Percentiles rank a stretch among this genome's conserved stretches.
phyloP scores from a whole-genome alignment of 2,888 invertebrate genomes.

The Netelia melanura region DNA sequence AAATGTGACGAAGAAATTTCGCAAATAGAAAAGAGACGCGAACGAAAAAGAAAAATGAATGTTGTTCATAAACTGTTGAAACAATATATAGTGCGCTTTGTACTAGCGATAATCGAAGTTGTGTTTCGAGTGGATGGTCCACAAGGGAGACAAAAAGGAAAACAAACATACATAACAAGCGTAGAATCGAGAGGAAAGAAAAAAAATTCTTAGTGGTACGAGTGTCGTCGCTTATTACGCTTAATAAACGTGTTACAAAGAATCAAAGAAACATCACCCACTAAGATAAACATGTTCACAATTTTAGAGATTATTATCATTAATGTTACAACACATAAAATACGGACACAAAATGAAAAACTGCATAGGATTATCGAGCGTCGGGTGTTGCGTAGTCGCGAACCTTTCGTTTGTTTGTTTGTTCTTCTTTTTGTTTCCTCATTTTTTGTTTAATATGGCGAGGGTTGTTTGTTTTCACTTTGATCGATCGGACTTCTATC shows the following conservation, averaged over 20 bases:
- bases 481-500: conserved; percentile 41
- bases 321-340: conserved; percentile 27
- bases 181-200: conserved; percentile 5
- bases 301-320: conserved; percentile 35
- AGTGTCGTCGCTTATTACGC: conserved; percentile 29
- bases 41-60: conserved; percentile 32
- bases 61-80: conserved; percentile 28
- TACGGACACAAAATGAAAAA: background rate
- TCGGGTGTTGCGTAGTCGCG: background rate
- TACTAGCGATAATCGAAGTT: conserved; percentile 37
- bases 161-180: background rate
- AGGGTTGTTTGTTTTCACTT: conserved; percentile 15
- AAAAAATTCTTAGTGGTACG: background rate
- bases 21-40: background rate
- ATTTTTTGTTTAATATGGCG: background rate
- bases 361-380: conserved; percentile 7
- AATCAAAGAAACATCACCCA: conserved; percentile 10
- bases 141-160: background rate
- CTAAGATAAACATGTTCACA: conserved; percentile 30
- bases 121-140: conserved; percentile 8
- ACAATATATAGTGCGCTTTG: conserved; percentile 42
- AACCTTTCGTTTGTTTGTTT: background rate
- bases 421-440: background rate
- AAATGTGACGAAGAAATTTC: conserved; percentile 12
- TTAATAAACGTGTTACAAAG: conserved; percentile 16